phyloP scores from a whole-genome alignment of 2,113 vertebrate species.

The Coptodon rendalli region DNA sequence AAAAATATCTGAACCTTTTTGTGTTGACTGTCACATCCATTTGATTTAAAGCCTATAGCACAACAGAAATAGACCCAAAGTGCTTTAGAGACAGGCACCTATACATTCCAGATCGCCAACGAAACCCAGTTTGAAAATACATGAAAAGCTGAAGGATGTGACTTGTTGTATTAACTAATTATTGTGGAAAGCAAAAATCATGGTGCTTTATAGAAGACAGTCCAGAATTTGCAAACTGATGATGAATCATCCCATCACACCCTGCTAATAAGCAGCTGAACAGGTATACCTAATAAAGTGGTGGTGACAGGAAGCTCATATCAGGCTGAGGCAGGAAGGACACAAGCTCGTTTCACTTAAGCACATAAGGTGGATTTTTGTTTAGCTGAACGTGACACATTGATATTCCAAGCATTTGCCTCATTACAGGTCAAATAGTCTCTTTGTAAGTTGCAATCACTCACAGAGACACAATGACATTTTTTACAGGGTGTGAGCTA shows the following conservation, averaged over 20 bases:
- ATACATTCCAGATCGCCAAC: fast-evolving
- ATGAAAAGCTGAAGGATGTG: not conserved
- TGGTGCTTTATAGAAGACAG: not conserved
- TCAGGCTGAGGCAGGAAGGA: no score
- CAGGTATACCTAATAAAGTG: not conserved
- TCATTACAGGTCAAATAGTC: not conserved
- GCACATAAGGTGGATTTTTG: no score
- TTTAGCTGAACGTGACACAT: not conserved
- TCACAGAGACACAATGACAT: not conserved
- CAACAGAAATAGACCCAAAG: not conserved
- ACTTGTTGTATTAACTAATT: not conserved
- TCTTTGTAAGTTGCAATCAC: not conserved
- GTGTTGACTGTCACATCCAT: not conserved
- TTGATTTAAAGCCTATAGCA: not conserved
- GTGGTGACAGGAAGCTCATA: not conserved
- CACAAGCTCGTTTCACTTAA: no score
- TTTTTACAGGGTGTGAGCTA: not conserved
- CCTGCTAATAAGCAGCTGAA: not conserved
- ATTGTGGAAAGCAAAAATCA: not conserved
- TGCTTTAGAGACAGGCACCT: not conserved
- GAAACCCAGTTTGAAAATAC: not conserved
- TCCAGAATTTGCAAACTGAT: not conserved
- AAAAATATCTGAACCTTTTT: not conserved
- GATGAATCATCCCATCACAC: not conserved
- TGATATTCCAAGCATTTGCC: not conserved